Evolutionary conservation across 1,140 invertebrate genomes (phyloP), one percentile per base, ranked within the genome.

Genomic region (Andrena cerasifolii): DNA sequence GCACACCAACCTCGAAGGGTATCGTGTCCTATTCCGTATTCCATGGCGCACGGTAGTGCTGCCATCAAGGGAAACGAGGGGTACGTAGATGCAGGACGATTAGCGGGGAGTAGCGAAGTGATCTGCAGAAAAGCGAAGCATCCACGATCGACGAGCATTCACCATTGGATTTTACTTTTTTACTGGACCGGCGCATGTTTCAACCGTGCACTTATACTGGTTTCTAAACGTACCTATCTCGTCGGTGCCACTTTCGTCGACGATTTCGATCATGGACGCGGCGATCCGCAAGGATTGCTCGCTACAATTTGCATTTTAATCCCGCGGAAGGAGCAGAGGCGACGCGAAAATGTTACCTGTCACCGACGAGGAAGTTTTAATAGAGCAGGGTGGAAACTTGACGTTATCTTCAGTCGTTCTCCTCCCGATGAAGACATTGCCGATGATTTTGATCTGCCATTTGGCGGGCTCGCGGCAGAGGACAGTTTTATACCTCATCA

Each of bases 371-470:
- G 43, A 72, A 71, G 74, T 70, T 81, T 85, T 59, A 74, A 84
- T 76, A 63, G 53, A 68, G 16, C 63, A 31, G 43, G 63, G 28
- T 68, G 79, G 45, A 67, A 74, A 56, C 67, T 40, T 58, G 78
- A 72, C 74, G 33, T 40, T 71, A 86, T 85, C 81, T 53, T 43
- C 45, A 45, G 47, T 8, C 14, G 61, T 36, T 40, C 36, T 78
- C 56, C 26, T 61, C 5, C 33, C 51, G 63, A 84, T 84, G 84
- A 61, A 84, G 82, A 84, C 56, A 66, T 83, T 75, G 58, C 67
- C 72, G 67, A 40, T 49, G 72, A 84, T 80, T 67, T 26, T 51
- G 75, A 83, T 78, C 75, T 66, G 36, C 24, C 21, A 16, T 26
- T 33, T 28, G 68, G 26, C 36, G 36, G 66, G 62, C 63, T 72